phyloP scores from a whole-genome alignment of 1,140 invertebrate species.

The Centruroides sculpturatus region DNA sequence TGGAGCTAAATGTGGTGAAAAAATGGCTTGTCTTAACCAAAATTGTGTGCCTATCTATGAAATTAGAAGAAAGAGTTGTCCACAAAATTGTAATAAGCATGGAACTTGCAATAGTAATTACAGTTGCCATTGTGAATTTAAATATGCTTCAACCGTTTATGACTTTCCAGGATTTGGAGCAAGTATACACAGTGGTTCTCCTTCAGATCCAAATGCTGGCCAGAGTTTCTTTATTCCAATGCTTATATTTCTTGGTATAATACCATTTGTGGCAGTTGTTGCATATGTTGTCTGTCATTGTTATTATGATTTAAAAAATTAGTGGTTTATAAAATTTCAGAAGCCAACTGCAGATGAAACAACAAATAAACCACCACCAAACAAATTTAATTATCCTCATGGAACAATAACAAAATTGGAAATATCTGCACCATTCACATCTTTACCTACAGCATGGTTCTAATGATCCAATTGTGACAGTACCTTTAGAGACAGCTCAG shows the following conservation, averaged over 20 bases:
- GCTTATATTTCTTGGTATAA: slow-evolving; percentile 66
- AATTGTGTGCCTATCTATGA: slow-evolving; percentile 49
- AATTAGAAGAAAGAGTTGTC: slow-evolving; percentile 45
- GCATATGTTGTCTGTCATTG: too few relatives aligned
- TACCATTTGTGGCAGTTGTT: slow-evolving; percentile 48
- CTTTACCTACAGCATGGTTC: not conserved
- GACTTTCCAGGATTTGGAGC: slow-evolving; percentile 73
- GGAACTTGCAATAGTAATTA: slow-evolving; percentile 81
- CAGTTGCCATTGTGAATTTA: slow-evolving; percentile 85
- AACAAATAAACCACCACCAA: not conserved
- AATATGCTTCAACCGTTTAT: slow-evolving; percentile 76
- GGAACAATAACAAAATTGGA: not conserved
- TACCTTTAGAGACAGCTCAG: not conserved
- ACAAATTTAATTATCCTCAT: not conserved
- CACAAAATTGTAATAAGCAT: slow-evolving; percentile 67
- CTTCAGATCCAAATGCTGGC: slow-evolving; percentile 44
- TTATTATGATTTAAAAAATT: slow-evolving; percentile 43
- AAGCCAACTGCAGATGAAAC: slow-evolving; percentile 14
- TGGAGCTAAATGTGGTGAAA: slow-evolving; percentile 80
- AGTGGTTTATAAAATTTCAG: slow-evolving; percentile 41
- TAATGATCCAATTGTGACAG: not conserved
- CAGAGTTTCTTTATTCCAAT: slow-evolving; percentile 31
- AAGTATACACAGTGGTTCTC: slow-evolving; percentile 80
- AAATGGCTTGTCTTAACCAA: slow-evolving; percentile 88
- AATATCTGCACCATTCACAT: not conserved